Percentiles rank a stretch among this genome's conserved stretches.
These are phyloP conservation scores for Trididemnum clinides DNA, from an alignment of 23 tunicate species.

Conservation along the genomic window DNA sequence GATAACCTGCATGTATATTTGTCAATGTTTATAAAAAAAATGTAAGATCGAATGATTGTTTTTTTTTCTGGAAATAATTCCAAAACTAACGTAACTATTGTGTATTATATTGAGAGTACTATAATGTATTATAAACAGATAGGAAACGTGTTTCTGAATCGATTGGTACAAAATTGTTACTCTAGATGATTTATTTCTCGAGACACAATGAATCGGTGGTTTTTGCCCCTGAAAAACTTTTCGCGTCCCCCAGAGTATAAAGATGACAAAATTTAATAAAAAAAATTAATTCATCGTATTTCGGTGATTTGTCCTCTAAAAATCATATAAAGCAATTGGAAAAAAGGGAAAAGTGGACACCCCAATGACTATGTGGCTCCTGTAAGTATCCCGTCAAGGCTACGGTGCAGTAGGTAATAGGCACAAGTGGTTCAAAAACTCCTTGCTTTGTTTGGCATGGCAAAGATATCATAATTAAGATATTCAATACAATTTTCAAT, in stretches of 20 bases:
- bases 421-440: no score
- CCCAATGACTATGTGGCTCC: no score
- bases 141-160: slow-evolving; percentile 1
- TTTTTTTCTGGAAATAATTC: not conserved
- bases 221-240: not conserved
- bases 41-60: no score
- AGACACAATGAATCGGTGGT: not conserved
- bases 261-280: not conserved
- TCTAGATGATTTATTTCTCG: not conserved
- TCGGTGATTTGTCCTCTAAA: not conserved
- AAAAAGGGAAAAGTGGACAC: no score
- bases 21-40: no score
- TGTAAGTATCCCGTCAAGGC: no score
- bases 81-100: not conserved
- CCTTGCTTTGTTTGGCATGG: no score
- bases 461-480: no score
- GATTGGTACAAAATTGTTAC: not conserved
- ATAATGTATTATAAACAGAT: not conserved
- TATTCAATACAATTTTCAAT: no score
- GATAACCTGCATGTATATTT: no score
- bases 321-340: not conserved
- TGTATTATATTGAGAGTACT: not conserved
- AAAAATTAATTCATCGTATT: not conserved
- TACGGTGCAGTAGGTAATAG: no score
- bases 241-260: not conserved